A percentile compares a stretch with the other conserved stretches of the same genome.
These are phyloP conservation scores for Eilema depressum DNA, from an alignment of 2,888 invertebrate species.

Conservation along the genomic window DNA sequence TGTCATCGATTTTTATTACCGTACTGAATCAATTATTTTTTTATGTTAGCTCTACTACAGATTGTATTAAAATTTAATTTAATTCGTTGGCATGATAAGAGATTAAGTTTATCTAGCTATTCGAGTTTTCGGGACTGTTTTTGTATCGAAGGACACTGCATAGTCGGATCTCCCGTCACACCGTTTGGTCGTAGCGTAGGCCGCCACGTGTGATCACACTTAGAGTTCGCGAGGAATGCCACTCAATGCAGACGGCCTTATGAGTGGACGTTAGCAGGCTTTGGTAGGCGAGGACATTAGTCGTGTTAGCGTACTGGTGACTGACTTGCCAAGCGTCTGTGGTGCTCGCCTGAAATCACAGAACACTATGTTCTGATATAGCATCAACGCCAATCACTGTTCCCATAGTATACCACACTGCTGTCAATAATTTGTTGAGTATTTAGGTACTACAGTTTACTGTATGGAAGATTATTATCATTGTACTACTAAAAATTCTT, in stretches of 20 bases:
- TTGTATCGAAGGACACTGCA: slow-evolving; percentile 25
- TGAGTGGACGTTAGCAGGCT: slow-evolving; percentile 67
- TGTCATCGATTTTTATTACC: slow-evolving; percentile 42
- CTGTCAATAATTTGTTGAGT: too few species aligned
- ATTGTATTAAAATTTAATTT: slow-evolving; percentile 71
- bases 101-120: slow-evolving; percentile 49
- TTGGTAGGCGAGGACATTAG: slow-evolving; percentile 63
- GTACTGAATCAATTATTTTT: slow-evolving; percentile 63
- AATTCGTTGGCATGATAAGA: slow-evolving; percentile 54
- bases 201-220: not conserved
- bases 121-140: slow-evolving; percentile 50
- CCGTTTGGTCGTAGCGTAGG: too few species aligned
- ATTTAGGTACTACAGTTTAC: too few species aligned
- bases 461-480: too few species aligned
- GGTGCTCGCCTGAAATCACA: slow-evolving; percentile 1
- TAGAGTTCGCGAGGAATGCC: slow-evolving; percentile 51
- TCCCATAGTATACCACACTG: too few species aligned
- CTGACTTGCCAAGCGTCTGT: slow-evolving; percentile 51
- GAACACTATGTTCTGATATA: too few species aligned
- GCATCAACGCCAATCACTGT: too few species aligned
- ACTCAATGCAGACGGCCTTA: slow-evolving; percentile 63
- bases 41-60: slow-evolving; percentile 57
- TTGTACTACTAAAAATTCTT: too few species aligned
- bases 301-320: slow-evolving; percentile 36
- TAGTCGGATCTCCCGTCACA: not conserved